Evolutionary conservation across 2,797 vertebrate species (phyloP).

Genomic region (Diglossa cyanea): DNA sequence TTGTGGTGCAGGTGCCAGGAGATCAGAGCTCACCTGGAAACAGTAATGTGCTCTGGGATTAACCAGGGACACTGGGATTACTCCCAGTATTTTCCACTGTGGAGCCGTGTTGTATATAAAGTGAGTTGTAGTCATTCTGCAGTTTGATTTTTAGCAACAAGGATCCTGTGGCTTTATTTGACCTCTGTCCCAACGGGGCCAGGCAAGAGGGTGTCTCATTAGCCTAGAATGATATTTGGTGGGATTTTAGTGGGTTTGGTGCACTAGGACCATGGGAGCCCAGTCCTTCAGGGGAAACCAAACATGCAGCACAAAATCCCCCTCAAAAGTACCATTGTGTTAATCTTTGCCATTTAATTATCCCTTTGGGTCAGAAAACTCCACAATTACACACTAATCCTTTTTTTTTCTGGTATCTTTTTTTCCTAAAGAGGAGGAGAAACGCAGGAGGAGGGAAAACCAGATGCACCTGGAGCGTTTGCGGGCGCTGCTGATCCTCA

Average conservation of each 20-base stretch:
- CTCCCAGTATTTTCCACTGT: accelerated
- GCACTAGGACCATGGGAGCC: background rate
- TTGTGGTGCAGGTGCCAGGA: background rate
- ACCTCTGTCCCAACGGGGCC: accelerated
- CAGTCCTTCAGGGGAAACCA: background rate
- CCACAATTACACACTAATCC: background rate
- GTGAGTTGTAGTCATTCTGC: background rate
- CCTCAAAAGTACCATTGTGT: accelerated
- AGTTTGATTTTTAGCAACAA: background rate
- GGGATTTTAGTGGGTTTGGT: background rate
- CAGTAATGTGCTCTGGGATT: background rate
- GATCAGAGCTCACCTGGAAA: background rate
- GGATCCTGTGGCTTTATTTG: background rate
- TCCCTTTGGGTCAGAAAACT: background rate
- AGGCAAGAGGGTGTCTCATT: background rate
- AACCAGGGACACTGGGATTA: background rate
- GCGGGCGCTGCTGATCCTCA: conserved; percentile 82
- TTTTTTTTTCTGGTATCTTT: accelerated
- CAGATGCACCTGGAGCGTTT: conserved; percentile 91
- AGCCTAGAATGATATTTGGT: background rate
- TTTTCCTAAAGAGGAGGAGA: conserved; percentile 83
- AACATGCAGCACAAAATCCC: background rate
- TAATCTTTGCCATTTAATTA: background rate
- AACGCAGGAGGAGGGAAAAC: conserved; percentile 84
- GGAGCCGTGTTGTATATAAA: background rate